These are phyloP conservation scores for Drosophila aff. DNA, from an alignment of 1,140 invertebrate species.

Conservation along the genomic window DNA sequence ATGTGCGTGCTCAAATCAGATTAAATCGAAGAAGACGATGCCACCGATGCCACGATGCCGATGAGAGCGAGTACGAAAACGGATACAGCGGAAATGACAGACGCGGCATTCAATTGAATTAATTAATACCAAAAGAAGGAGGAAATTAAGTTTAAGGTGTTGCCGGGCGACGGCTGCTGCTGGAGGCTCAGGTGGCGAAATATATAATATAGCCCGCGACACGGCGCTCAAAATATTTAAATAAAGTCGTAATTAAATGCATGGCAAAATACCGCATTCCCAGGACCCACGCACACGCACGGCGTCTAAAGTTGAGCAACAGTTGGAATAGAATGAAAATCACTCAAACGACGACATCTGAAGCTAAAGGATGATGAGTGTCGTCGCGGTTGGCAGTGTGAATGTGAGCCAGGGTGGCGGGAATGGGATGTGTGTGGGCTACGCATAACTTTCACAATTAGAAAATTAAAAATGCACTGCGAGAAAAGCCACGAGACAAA, in stretches of 20 bases:
- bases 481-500: slow-evolving; percentile 3
- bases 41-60: not conserved
- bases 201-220: slow-evolving; percentile 46
- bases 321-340: slow-evolving; percentile 76
- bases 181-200: slow-evolving; percentile 22
- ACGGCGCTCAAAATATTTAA: slow-evolving; percentile 75
- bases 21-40: slow-evolving; percentile 61
- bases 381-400: slow-evolving; percentile 15
- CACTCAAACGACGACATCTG: slow-evolving; percentile 61
- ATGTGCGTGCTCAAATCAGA: slow-evolving; percentile 77
- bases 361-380: slow-evolving; percentile 50
- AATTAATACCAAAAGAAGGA: slow-evolving; percentile 69
- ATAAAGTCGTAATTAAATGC: slow-evolving; percentile 83
- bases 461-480: slow-evolving; percentile 73
- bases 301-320: slow-evolving; percentile 58
- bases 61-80: slow-evolving; percentile 3
- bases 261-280: slow-evolving; percentile 42
- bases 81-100: slow-evolving; percentile 66
- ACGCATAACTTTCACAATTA: slow-evolving; percentile 72
- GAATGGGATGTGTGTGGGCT: slow-evolving; percentile 16
- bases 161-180: slow-evolving; percentile 4
- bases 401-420: not conserved
- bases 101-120: slow-evolving; percentile 74
- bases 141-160: slow-evolving; percentile 37
- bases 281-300: slow-evolving; percentile 1